Percentiles rank a stretch among this genome's conserved stretches.
phyloP scores from a whole-genome alignment of 2,797 vertebrate species.

The Peromyscus eremicus region DNA sequence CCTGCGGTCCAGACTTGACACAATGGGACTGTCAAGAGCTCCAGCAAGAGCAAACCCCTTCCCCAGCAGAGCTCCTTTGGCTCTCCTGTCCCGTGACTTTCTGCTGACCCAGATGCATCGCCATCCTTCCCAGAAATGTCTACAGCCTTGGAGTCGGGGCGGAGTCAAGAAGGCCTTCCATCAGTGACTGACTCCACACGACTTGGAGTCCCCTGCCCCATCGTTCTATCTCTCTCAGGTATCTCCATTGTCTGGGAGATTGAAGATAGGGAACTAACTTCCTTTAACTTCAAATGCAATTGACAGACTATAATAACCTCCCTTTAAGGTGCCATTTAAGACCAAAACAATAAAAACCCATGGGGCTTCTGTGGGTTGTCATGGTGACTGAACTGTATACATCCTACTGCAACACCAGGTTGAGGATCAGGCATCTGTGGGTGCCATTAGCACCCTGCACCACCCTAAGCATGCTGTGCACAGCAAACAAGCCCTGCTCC shows the following conservation, averaged over 20 bases:
- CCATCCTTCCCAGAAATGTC: neutral
- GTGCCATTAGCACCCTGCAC: slow-evolving; percentile 93
- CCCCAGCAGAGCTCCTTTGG: neutral
- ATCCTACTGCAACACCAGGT: slow-evolving; percentile 91
- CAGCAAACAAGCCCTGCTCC: slow-evolving; percentile 93
- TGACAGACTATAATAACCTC: neutral
- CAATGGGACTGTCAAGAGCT: neutral
- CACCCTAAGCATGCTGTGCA: slow-evolving; percentile 92
- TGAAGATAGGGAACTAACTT: neutral
- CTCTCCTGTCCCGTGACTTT: neutral
- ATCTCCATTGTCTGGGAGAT: neutral
- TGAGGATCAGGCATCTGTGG: slow-evolving; percentile 93
- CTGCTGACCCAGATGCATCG: neutral
- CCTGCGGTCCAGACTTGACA: neutral
- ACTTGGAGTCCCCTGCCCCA: neutral
- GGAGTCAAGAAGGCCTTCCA: neutral
- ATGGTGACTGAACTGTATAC: slow-evolving; percentile 92
- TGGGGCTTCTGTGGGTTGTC: slow-evolving; percentile 79
- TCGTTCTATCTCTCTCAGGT: neutral
- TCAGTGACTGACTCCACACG: neutral
- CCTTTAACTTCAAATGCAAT: neutral
- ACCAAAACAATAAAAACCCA: neutral
- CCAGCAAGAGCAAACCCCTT: neutral
- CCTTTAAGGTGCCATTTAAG: neutral
- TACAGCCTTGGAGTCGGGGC: too few species aligned